Evolutionary conservation across 2,888 invertebrate species (phyloP).

Genomic region (Zhengitettix transpicula): DNA sequence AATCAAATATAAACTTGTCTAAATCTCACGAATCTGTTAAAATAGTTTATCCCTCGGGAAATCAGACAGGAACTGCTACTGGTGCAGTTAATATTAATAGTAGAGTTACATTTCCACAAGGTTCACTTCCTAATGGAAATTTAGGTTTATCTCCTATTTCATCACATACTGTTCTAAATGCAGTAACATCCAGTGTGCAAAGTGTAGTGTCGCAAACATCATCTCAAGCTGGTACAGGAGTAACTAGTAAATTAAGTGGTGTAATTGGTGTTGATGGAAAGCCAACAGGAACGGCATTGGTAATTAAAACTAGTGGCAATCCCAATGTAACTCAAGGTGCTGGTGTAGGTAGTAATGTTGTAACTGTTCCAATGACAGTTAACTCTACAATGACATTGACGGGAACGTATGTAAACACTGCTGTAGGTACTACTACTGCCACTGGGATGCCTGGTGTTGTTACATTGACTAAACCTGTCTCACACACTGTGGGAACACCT

Average conservation of each 20-base stretch:
- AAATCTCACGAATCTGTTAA: slow-evolving; percentile 36
- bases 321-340: slow-evolving; percentile 16
- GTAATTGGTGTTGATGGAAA: slow-evolving; percentile 18
- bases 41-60: slow-evolving; percentile 35
- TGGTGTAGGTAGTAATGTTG: slow-evolving; percentile 28
- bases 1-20: slow-evolving; percentile 20
- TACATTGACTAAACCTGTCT: slow-evolving; percentile 42
- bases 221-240: slow-evolving; percentile 12
- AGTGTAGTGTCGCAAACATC: slow-evolving; percentile 16
- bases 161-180: slow-evolving; percentile 34
- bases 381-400: slow-evolving; percentile 30
- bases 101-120: slow-evolving; percentile 41
- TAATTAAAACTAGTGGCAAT: slow-evolving; percentile 23
- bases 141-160: slow-evolving; percentile 39
- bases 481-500: slow-evolving; percentile 37
- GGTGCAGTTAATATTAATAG: slow-evolving; percentile 33
- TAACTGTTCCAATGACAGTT: slow-evolving; percentile 45
- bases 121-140: slow-evolving; percentile 47
- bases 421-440: slow-evolving; percentile 26
- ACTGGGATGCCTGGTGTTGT: slow-evolving; percentile 43
- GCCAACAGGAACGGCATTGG: slow-evolving; percentile 26
- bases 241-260: slow-evolving; percentile 15
- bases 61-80: slow-evolving; percentile 25
- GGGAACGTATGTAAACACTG: slow-evolving; percentile 21
- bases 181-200: slow-evolving; percentile 28